Conservation (phyloP, 2,888 invertebrate species). For the Ornithoptera alexandrae region DNA sequence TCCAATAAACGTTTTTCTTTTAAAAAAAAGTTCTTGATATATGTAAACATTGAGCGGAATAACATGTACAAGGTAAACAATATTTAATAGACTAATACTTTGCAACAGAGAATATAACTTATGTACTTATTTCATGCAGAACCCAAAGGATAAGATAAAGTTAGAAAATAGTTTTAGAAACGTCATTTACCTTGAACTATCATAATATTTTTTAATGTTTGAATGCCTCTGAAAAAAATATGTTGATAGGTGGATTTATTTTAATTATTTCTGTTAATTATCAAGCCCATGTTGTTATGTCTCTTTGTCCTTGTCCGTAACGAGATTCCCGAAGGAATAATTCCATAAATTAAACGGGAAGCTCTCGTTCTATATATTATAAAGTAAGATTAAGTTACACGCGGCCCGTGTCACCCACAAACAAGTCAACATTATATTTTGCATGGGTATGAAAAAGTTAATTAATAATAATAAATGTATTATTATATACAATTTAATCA, state of each 20-base stretch:
- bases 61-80: no score
- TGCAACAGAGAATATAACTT: no score
- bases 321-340: constrained; percentile 10
- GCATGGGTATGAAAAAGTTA: not conserved
- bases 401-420: not conserved
- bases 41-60: no score
- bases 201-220: not conserved
- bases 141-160: not conserved
- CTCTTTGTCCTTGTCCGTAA: constrained; percentile 4
- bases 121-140: no score
- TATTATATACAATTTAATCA: not conserved
- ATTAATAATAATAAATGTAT: not conserved
- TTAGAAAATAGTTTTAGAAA: not conserved
- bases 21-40: no score
- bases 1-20: no score
- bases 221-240: not conserved
- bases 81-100: no score
- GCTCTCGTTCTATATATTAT: not conserved
- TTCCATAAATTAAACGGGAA: constrained; percentile 17
- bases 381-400: constrained; percentile 9
- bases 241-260: not conserved
- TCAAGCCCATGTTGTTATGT: constrained; percentile 5
- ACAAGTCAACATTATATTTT: not conserved
- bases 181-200: not conserved
- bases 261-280: constrained; percentile 1